Percentiles rank a stretch among this genome's conserved stretches.
phyloP scores from a whole-genome alignment of 1,140 invertebrate genomes.

The Drosophila suzukii region DNA sequence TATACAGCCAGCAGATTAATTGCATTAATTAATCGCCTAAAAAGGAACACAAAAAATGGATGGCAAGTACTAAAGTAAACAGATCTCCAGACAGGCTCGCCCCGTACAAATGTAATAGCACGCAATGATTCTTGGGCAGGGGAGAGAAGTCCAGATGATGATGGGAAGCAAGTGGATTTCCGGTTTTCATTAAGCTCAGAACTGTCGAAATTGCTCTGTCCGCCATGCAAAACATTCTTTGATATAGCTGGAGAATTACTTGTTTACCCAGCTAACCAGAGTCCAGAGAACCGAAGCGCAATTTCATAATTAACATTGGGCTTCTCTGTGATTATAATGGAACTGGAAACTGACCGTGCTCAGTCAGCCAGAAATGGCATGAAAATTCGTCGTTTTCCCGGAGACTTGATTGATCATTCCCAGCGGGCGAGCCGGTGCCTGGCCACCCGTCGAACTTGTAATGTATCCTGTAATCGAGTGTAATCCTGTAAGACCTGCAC shows the following conservation, averaged over 20 bases:
- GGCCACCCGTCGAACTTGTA: slow-evolving; percentile 67
- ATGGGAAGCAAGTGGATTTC: slow-evolving; percentile 75
- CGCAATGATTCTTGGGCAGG: slow-evolving; percentile 39
- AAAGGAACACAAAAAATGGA: slow-evolving; percentile 62
- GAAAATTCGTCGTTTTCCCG: slow-evolving; percentile 63
- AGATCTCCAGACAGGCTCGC: slow-evolving; percentile 29
- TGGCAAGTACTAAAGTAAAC: slow-evolving; percentile 63
- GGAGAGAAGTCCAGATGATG: background rate
- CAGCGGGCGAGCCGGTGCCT: slow-evolving; percentile 60
- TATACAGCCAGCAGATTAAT: slow-evolving; percentile 73
- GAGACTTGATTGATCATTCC: slow-evolving; percentile 82
- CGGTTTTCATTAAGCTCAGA: slow-evolving; percentile 78
- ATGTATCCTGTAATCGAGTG: slow-evolving; percentile 81
- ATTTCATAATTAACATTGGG: slow-evolving; percentile 76
- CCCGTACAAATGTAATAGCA: slow-evolving; percentile 41
- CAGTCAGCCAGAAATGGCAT: slow-evolving; percentile 60
- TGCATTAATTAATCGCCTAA: slow-evolving; percentile 82
- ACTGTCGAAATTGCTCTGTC: slow-evolving; percentile 13
- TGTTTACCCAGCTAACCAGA: slow-evolving; percentile 56
- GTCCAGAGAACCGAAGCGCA: slow-evolving; percentile 42
- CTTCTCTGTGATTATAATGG: slow-evolving; percentile 51
- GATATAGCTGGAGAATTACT: slow-evolving; percentile 58
- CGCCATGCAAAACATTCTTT: slow-evolving; percentile 61
- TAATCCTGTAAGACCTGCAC: slow-evolving; percentile 79
- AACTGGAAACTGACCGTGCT: slow-evolving; percentile 32